Conservation (phyloP, 2,113 vertebrate genomes). For the Phrynosoma blainvillii region DNA sequence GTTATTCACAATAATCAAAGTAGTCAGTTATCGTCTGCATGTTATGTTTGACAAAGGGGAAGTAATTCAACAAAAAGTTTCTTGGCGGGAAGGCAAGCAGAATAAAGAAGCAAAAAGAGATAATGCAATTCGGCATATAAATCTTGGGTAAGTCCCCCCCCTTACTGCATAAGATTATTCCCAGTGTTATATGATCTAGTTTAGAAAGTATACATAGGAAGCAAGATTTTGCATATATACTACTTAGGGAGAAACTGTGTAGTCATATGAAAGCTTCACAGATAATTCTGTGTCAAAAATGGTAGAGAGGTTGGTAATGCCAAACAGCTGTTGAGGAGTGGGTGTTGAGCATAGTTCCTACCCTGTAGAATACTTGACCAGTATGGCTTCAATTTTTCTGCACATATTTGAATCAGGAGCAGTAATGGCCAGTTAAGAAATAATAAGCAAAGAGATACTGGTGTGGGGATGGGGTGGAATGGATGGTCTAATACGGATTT, state of each 20-base stretch:
- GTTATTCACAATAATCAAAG: constrained; percentile 91
- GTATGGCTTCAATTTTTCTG: neutral
- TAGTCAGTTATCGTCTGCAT: constrained; percentile 93
- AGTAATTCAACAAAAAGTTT: constrained; percentile 79
- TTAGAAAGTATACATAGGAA: neutral
- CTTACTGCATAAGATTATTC: neutral
- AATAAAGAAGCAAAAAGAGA: constrained; percentile 76
- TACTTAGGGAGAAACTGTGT: neutral
- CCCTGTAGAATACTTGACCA: neutral
- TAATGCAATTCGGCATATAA: constrained; percentile 71
- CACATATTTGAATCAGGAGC: neutral
- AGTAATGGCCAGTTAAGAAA: neutral
- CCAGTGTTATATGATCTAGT: neutral
- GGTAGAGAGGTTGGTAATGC: neutral
- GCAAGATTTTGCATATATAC: neutral
- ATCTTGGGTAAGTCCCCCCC: constrained; percentile 75
- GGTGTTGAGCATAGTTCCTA: neutral
- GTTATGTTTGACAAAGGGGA: constrained; percentile 94
- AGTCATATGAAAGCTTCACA: neutral
- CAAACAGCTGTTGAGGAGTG: neutral
- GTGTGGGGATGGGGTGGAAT: too few species aligned
- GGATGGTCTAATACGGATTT: too few species aligned
- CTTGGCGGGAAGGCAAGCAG: constrained; percentile 77
- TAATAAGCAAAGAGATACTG: neutral
- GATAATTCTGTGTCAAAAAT: neutral